Evolutionary conservation across 2,797 vertebrate genomes (phyloP).

Genomic region (Poeciliopsis gracilis): DNA sequence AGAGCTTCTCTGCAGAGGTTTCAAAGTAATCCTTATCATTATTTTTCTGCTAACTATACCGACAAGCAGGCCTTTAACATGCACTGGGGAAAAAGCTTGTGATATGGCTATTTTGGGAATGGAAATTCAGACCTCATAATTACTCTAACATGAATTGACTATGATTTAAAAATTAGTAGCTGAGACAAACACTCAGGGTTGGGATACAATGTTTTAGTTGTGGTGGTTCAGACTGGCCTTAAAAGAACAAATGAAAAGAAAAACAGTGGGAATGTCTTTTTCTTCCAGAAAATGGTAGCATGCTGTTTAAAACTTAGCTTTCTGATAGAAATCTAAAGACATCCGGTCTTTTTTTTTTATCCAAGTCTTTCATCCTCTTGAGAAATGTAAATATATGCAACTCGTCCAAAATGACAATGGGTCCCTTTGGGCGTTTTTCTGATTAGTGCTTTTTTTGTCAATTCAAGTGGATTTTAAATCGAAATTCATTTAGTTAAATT

Average conservation of each 20-base stretch:
- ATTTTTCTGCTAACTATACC: neutral
- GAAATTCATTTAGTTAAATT: neutral
- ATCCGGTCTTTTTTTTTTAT: too few relatives aligned
- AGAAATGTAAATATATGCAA: neutral
- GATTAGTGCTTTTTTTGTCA: neutral
- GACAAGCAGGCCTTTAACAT: constrained; percentile 3
- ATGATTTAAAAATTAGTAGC: neutral
- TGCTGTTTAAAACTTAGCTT: neutral
- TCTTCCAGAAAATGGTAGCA: neutral
- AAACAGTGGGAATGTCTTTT: neutral
- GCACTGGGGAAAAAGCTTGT: neutral
- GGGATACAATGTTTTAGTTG: neutral
- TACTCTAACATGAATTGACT: neutral
- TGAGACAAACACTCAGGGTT: neutral
- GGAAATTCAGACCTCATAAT: neutral
- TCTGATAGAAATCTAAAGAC: neutral
- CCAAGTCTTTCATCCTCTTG: neutral
- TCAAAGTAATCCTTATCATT: constrained; percentile 7
- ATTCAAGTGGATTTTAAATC: neutral
- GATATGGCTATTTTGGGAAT: neutral
- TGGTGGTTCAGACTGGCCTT: neutral
- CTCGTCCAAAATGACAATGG: neutral
- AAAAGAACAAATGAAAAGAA: neutral
- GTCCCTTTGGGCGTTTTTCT: neutral
- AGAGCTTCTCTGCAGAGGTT: constrained; percentile 15